Evolutionary conservation across 2,113 vertebrate genomes (phyloP), one percentile per base, ranked within the genome.

Genomic region (Cavia porcellus): DNA sequence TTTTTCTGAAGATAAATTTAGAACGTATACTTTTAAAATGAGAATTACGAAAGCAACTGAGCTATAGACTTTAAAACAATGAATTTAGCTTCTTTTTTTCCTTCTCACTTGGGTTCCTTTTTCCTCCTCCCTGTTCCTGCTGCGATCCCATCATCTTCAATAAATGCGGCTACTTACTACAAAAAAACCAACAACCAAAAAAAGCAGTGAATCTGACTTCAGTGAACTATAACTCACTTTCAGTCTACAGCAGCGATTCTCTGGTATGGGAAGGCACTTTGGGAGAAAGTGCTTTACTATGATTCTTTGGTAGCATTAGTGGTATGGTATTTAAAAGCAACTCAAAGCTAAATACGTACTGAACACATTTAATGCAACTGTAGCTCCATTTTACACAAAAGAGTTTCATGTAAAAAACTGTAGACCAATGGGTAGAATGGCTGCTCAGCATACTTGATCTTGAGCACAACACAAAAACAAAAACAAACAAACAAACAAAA

Each of bases 381-480:
- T 93, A 50, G 30, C 55, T 91, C 87, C 52, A 62, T 86, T 95
- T 83, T n/a, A 30, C 64, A 96, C 62, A 77, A 74, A 74, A 47
- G 30, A 28, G 38, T 32, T 91, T 77, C 38, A 50, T 15, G 66
- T n/a, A 86, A 80, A 47, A 30, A 91, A 68, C 82, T n/a, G 12
- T 4, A 86, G 28, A 57, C 75, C 52, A 75, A 13, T 19, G 61
- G 61, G 38, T 8, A 55, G 5, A 81, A 59, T 52, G 59, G 59
- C 30, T 80, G 14, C 14, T 14, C n/a, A 84, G 80, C 42, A 84
- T 62, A 32, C 7, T 2, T 9, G 13, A 50, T 47, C 30, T 64
- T 8, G 20, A 84, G 68, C 45, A 92, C 20, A 52, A 13, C 1
- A 64, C 62, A 64, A 61, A 62, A 38, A 38, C 38, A 38, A 38